These are phyloP conservation scores for Mesorhabditis spiculigera DNA, from an alignment of 2,888 invertebrate species.

Conservation along the genomic window DNA sequence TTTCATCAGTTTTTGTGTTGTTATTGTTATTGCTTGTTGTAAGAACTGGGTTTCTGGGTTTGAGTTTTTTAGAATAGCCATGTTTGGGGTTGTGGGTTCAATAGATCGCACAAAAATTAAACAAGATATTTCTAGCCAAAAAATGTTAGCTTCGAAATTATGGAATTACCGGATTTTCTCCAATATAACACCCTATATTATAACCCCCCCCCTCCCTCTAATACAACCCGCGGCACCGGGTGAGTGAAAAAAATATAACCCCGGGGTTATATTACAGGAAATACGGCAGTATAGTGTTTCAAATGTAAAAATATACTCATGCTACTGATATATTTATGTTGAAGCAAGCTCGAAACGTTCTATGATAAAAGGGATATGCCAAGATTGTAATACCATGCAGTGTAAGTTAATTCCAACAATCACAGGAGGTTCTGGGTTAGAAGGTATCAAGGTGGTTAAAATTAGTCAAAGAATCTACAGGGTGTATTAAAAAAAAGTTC, in stretches of 20 bases:
- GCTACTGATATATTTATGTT: constrained; percentile 12
- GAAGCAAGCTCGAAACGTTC: constrained; percentile 8
- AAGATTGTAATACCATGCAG: constrained; percentile 23
- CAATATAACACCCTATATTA: too few species aligned
- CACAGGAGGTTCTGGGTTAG: constrained; percentile 20
- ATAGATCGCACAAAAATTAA: constrained; percentile 13
- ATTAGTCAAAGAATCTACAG: constrained; percentile 13
- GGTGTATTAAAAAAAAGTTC: too few species aligned
- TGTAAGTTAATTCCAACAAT: constrained; percentile 26
- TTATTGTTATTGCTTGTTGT: constrained; percentile 19
- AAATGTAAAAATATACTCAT: constrained; percentile 21
- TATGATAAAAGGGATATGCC: constrained; percentile 19
- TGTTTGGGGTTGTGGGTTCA: constrained; percentile 8
- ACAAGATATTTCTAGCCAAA: constrained; percentile 12
- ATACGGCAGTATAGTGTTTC: constrained; percentile 21
- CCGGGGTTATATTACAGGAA: too few species aligned
- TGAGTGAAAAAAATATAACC: too few species aligned
- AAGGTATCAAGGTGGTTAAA: constrained; percentile 19
- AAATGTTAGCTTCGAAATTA: constrained; percentile 15
- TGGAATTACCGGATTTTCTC: too few species aligned
- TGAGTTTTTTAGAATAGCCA: too few species aligned
- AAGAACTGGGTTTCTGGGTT: constrained; percentile 10
- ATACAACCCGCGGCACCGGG: too few species aligned
- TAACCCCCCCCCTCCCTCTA: too few species aligned
- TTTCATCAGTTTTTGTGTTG: constrained; percentile 23